Conservation (phyloP, 2,888 invertebrate species). For the Sphecodes monilicornis region DNA sequence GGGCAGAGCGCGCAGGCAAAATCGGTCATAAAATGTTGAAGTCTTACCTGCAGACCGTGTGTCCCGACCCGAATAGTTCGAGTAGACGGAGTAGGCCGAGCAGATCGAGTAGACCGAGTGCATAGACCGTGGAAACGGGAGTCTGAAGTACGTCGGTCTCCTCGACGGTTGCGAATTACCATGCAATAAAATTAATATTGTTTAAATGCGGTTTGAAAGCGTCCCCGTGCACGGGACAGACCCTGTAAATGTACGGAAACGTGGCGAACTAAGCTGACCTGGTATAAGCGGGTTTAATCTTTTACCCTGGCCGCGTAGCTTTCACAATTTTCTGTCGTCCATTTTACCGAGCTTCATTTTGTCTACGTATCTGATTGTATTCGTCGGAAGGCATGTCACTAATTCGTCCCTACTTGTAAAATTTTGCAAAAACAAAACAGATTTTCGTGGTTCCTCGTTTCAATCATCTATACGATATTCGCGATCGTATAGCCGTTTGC, state of each 20-base stretch:
- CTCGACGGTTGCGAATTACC: slow-evolving; percentile 62
- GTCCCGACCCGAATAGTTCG: slow-evolving; percentile 4
- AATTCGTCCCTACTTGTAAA: background rate
- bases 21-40: slow-evolving; percentile 48
- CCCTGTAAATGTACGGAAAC: slow-evolving; percentile 25
- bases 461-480: background rate
- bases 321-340: slow-evolving; percentile 43
- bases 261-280: slow-evolving; percentile 43
- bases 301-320: slow-evolving; percentile 36
- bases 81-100: background rate
- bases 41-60: slow-evolving; percentile 42
- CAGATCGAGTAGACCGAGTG: too few relatives aligned
- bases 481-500: background rate
- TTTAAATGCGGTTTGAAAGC: slow-evolving; percentile 76
- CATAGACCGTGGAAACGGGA: slow-evolving; percentile 2
- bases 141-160: slow-evolving; percentile 16
- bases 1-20: slow-evolving; percentile 6
- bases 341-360: background rate
- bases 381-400: background rate
- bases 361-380: background rate
- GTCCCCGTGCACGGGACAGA: slow-evolving; percentile 42
- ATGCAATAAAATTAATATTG: slow-evolving; percentile 76
- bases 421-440: background rate
- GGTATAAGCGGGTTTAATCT: slow-evolving; percentile 49
- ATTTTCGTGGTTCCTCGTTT: background rate